phyloP scores from a whole-genome alignment of 2,797 vertebrate species.

The Syndactyla subalaris region DNA sequence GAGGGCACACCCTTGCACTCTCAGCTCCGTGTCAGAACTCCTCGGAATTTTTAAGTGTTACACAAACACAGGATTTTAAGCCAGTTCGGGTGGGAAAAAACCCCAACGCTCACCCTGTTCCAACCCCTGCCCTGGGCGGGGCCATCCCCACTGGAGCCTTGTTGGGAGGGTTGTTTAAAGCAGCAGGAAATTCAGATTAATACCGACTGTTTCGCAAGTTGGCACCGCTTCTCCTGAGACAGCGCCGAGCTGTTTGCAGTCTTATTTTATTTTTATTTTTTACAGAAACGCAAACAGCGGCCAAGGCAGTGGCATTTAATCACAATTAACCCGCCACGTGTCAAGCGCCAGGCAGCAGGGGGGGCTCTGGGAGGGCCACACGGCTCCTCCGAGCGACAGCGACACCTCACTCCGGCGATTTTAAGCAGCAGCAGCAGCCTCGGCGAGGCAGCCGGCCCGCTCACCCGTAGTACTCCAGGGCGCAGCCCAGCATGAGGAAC shows the following conservation, averaged over 20 bases:
- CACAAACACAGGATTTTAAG: too few species aligned
- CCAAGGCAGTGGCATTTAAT: background rate
- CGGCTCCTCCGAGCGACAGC: rapidly evolving
- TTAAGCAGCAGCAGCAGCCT: too few species aligned
- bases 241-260: rapidly evolving
- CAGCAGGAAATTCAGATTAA: background rate
- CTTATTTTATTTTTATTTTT: background rate
- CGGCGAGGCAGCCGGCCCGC: background rate
- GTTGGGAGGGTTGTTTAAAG: rapidly evolving
- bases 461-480: constrained; percentile 90
- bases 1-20: rapidly evolving
- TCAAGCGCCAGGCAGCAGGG: background rate
- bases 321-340: background rate
- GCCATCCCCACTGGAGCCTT: rapidly evolving
- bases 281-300: rapidly evolving
- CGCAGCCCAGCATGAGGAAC: constrained; percentile 93
- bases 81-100: rapidly evolving
- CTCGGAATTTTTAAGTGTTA: rapidly evolving
- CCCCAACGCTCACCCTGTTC: background rate
- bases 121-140: background rate
- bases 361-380: background rate
- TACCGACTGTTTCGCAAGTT: rapidly evolving
- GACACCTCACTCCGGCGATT: background rate
- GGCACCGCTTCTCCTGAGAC: background rate
- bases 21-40: rapidly evolving